A percentile compares a stretch with the other conserved stretches of the same genome.
These are phyloP conservation scores for Eidolon dupreanum DNA, from an alignment of 2,797 vertebrate species.

Conservation along the genomic window DNA sequence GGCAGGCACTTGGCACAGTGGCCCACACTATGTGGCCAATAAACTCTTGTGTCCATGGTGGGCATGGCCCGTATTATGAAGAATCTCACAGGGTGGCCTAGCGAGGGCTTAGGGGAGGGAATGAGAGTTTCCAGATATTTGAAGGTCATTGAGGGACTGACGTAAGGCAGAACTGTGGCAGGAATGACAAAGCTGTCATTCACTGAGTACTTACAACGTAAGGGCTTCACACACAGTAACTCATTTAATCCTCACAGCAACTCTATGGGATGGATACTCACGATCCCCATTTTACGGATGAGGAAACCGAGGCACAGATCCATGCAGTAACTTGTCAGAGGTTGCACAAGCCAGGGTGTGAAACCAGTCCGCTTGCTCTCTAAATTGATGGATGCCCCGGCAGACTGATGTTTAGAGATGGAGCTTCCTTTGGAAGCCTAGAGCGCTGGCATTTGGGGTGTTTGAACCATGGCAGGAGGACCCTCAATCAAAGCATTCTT, in stretches of 20 bases:
- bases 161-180: not conserved
- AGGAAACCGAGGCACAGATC: not conserved
- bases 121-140: not conserved
- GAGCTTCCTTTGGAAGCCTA: not conserved
- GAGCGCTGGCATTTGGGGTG: not conserved
- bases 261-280: not conserved
- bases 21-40: rapidly evolving
- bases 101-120: not conserved
- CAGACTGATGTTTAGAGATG: not conserved
- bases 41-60: not conserved
- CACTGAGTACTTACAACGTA: not conserved
- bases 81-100: not conserved
- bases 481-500: not conserved
- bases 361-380: not conserved
- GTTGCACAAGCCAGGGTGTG: not conserved
- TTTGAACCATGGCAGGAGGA: rapidly evolving
- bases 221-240: not conserved
- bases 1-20: rapidly evolving
- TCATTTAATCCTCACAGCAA: not conserved
- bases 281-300: not conserved
- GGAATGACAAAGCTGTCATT: not conserved
- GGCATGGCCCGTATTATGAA: not conserved
- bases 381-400: not conserved
- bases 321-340: not conserved
- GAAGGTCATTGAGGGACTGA: not conserved